These are phyloP conservation scores for Operophtera brumata DNA, from an alignment of 2,888 invertebrate species.

Conservation along the genomic window DNA sequence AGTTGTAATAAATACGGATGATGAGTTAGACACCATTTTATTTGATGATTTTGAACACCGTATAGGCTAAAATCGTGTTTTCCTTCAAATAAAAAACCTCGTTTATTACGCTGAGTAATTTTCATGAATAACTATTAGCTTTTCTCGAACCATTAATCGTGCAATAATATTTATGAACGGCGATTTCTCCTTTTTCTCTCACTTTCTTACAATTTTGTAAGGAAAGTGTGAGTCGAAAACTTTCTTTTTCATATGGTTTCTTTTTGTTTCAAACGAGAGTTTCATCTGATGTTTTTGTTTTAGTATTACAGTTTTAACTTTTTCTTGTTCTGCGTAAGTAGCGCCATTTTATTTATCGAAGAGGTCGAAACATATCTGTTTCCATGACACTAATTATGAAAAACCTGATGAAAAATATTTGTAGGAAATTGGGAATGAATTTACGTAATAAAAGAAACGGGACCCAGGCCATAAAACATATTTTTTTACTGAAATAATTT, in stretches of 20 bases:
- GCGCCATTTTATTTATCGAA: too few species aligned
- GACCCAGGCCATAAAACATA: too few species aligned
- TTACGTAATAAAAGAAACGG: too few species aligned
- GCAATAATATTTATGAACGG: background rate
- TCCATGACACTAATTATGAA: too few species aligned
- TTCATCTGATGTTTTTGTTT: constrained; percentile 20
- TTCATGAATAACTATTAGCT: background rate
- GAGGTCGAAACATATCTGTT: too few species aligned
- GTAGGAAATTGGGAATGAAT: too few species aligned
- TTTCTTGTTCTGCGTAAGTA: background rate
- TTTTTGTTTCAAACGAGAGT: constrained; percentile 23
- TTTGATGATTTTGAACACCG: too few species aligned
- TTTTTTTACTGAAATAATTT: too few species aligned
- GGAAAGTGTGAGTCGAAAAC: constrained; percentile 21
- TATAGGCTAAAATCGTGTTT: background rate
- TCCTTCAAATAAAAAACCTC: background rate
- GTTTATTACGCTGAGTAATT: background rate
- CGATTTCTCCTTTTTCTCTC: background rate
- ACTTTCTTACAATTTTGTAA: background rate
- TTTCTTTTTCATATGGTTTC: constrained; percentile 25
- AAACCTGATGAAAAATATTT: too few species aligned
- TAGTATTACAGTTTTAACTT: constrained; percentile 3
- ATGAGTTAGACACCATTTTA: too few species aligned
- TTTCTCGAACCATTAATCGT: background rate
- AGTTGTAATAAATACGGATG: too few species aligned